A percentile compares a stretch with the other conserved stretches of the same genome.
These are phyloP conservation scores for Octodon degus DNA, from an alignment of 2,113 vertebrate genomes.

Conservation along the genomic window DNA sequence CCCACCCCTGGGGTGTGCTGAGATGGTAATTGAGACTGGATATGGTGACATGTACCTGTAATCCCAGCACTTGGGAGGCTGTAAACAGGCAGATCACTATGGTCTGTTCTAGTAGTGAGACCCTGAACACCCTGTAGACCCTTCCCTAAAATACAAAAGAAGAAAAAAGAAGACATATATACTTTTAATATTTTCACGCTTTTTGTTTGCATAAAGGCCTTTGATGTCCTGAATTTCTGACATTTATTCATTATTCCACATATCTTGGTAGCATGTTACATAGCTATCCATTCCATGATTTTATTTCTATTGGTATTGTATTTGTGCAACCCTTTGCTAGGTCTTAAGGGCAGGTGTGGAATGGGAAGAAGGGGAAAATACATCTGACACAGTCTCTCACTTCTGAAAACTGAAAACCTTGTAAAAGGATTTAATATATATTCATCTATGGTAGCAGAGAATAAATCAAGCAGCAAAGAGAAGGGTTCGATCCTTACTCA, in stretches of 20 bases:
- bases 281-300: neutral
- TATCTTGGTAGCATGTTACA: neutral
- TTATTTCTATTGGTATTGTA: slow-evolving; percentile 4
- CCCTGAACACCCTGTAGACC: no score
- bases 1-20: no score
- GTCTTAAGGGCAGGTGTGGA: neutral
- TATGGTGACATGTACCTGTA: no score
- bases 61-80: no score
- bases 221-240: neutral
- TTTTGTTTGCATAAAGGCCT: slow-evolving; percentile 2
- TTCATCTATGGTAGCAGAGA: neutral
- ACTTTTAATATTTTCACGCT: neutral
- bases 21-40: no score
- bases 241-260: neutral
- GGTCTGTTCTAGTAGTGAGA: no score
- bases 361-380: neutral
- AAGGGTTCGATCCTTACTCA: neutral
- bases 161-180: neutral
- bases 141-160: no score
- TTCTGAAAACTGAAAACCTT: slow-evolving; percentile 17
- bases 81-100: no score
- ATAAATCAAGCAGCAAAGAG: slow-evolving; percentile 12
- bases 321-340: neutral
- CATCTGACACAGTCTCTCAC: neutral
- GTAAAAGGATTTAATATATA: neutral